These are phyloP conservation scores for Dendrocincla tyrannina DNA, from an alignment of 2,797 vertebrate species.

Conservation along the genomic window DNA sequence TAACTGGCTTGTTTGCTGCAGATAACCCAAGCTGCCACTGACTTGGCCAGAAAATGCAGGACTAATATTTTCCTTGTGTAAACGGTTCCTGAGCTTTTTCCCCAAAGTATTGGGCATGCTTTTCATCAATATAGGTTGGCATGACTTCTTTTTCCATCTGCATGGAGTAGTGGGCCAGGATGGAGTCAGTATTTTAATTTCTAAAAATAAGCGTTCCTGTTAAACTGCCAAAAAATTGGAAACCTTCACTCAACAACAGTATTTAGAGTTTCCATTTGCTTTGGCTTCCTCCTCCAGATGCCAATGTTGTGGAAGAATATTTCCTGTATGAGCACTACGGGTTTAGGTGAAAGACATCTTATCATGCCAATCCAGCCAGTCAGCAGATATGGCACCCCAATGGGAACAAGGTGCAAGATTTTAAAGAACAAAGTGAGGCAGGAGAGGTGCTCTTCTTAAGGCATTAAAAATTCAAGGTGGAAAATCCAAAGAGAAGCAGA, in stretches of 20 bases:
- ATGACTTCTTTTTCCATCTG: constrained; percentile 1
- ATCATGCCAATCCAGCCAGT: background rate
- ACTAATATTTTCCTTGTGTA: constrained; percentile 8
- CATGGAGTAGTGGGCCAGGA: background rate
- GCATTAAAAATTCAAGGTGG: background rate
- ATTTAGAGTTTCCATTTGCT: constrained; percentile 14
- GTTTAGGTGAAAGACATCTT: background rate
- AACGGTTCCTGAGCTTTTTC: background rate
- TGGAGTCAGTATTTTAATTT: constrained; percentile 10
- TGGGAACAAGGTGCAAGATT: background rate
- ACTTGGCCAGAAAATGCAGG: background rate
- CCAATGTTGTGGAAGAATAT: background rate
- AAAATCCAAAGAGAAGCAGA: background rate
- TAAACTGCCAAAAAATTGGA: background rate
- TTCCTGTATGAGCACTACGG: background rate
- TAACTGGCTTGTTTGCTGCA: background rate
- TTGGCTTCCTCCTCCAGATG: constrained; percentile 10
- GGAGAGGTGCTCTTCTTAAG: background rate
- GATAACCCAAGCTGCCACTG: constrained; percentile 21
- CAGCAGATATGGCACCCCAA: background rate
- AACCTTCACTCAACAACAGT: constrained; percentile 7
- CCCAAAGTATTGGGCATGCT: background rate
- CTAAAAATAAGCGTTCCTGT: constrained; percentile 21
- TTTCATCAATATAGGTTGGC: constrained; percentile 28
- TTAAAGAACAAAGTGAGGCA: background rate